Evolutionary conservation across 2,113 vertebrate species (phyloP), one percentile per base, ranked within the genome.

Genomic region (Dascyllus trimaculatus): DNA sequence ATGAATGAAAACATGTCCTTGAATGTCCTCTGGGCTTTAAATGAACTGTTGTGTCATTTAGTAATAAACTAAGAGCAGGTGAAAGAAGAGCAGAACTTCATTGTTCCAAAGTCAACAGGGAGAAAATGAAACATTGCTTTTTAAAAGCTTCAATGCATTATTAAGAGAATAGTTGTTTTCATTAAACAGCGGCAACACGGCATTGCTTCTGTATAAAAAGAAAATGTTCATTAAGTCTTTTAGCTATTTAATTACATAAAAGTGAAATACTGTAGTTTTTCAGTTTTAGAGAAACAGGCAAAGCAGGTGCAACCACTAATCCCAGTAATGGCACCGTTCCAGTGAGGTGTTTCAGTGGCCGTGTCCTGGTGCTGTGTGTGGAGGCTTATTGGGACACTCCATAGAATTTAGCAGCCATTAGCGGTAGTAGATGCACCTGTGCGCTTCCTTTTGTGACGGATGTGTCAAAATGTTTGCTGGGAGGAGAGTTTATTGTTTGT

Each of bases 161-260:
- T n/a, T 3, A 49, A 40, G 58, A n/a, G 38, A 53, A 24, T n/a
- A 18, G 43, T 18, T 43, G 15, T 51, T 63, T 29, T 40, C 29
- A 70, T 58, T 69, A 63, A 15, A 45, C 45, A 58, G 15, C 6
- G 22, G 53, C 11, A 21, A 18, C 21, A 56, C 15, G 29, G 24
- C 8, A 22, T 60, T 40, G n/a, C 9, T 59, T 77, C 66, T 61
- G 61, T 26, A 82, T n/a, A 26, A 26, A 70, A 59, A 38, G n/a
- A 45, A 45, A 43, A 43, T 64, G n/a, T 43, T 59, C 25, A 46
- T 65, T 46, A 81, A 14, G 2, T 17, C 22, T 56, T 24, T 21
- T 40, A 17, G 48, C 5, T 60, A 43, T 49, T 68, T 48, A 48
- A 11, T 51, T 19, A 19, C 57, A 38, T 22, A 38, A 35, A 52